phyloP scores from a whole-genome alignment of 2,797 vertebrate species.

The Hydrophis major region DNA sequence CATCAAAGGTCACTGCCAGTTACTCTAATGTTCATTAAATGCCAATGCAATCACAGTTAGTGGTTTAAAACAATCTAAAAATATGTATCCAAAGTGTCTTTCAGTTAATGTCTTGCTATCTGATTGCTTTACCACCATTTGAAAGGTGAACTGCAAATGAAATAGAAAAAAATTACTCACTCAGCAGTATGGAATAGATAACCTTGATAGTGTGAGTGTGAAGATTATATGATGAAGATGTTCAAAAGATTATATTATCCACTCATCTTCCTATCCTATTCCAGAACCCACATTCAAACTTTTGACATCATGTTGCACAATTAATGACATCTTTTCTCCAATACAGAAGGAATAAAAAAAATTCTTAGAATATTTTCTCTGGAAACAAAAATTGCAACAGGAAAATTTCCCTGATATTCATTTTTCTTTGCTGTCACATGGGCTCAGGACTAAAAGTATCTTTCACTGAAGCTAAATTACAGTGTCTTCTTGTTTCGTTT shows the following conservation, averaged over 20 bases:
- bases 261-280: not conserved
- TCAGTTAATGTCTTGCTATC: not conserved
- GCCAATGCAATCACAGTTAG: slow-evolving; percentile 38
- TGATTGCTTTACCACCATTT: slow-evolving; percentile 2
- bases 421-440: not conserved
- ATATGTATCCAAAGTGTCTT: not conserved
- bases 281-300: not conserved
- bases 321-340: not conserved
- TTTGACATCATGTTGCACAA: too few species aligned
- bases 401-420: not conserved
- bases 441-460: not conserved
- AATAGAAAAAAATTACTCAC: not conserved
- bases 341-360: not conserved
- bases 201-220: not conserved
- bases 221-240: not conserved
- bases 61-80: slow-evolving; percentile 42
- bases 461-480: not conserved
- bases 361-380: not conserved
- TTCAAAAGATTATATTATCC: not conserved
- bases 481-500: not conserved
- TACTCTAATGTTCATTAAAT: slow-evolving; percentile 31
- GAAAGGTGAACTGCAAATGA: not conserved
- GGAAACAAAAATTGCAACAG: not conserved
- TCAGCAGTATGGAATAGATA: not conserved
- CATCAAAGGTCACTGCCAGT: slow-evolving; percentile 22